A percentile compares a stretch with the other conserved stretches of the same genome.
Evolutionary conservation across 2,888 invertebrate species (phyloP).

Genomic region (Cephus spinipes): DNA sequence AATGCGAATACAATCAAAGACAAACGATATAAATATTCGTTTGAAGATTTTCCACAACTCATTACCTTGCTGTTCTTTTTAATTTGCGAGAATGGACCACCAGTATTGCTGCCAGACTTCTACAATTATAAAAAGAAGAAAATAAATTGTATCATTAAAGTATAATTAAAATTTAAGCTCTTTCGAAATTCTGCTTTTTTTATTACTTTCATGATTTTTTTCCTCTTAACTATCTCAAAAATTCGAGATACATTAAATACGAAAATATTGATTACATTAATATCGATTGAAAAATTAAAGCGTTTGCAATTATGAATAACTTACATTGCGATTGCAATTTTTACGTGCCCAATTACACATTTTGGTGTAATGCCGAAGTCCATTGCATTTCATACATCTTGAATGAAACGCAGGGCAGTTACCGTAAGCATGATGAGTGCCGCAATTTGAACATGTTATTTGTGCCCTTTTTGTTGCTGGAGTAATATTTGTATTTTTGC

Average conservation of each 20-base stretch:
- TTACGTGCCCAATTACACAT: not conserved
- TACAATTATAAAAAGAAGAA: not conserved
- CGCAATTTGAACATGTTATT: conserved; percentile 27
- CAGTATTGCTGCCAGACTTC: not conserved
- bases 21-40: too few species aligned
- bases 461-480: not conserved
- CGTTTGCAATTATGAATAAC: too few species aligned
- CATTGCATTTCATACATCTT: conserved; percentile 32
- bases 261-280: not conserved
- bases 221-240: too few species aligned
- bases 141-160: not conserved
- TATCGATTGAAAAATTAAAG: not conserved
- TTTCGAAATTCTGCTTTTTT: too few species aligned
- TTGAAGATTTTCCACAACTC: too few species aligned
- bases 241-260: too few species aligned
- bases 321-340: not conserved
- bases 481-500: conserved; percentile 18
- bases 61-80: not conserved
- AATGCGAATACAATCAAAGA: too few species aligned
- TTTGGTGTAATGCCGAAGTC: conserved; percentile 24
- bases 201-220: too few species aligned
- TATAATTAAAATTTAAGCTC: too few species aligned
- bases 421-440: conserved; percentile 20
- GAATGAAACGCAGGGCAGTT: conserved; percentile 35
- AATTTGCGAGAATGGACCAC: not conserved